These are phyloP conservation scores for Lasioglossum vierecki DNA, from an alignment of 2,888 invertebrate species.

Conservation along the genomic window DNA sequence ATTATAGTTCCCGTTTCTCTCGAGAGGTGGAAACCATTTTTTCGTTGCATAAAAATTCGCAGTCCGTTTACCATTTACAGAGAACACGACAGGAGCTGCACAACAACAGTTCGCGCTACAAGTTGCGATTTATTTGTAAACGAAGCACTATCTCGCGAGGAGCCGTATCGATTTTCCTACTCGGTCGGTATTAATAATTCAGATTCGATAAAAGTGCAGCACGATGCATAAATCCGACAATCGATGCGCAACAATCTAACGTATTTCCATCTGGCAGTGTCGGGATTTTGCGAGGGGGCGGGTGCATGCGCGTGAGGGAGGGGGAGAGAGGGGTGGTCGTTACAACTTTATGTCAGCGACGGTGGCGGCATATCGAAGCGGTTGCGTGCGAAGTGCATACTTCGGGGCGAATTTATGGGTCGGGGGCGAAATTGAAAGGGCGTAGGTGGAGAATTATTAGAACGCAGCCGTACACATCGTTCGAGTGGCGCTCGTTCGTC, in stretches of 20 bases:
- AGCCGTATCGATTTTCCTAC: background rate
- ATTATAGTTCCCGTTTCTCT: background rate
- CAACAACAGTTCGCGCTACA: background rate
- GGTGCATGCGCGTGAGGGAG: background rate
- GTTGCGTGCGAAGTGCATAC: conserved; percentile 64
- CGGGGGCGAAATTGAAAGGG: conserved; percentile 65
- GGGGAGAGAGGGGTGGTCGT: conserved; percentile 47
- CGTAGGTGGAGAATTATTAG: conserved; percentile 66
- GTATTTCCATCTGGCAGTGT: background rate
- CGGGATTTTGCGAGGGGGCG: background rate
- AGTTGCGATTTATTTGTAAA: background rate
- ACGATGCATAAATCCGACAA: background rate
- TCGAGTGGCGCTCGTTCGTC: conserved; percentile 28
- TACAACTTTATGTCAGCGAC: conserved; percentile 52
- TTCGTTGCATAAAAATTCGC: background rate
- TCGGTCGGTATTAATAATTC: conserved; percentile 4
- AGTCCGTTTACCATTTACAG: too few species aligned
- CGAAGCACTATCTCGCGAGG: background rate
- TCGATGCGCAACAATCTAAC: conserved; percentile 15
- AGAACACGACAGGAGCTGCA: background rate
- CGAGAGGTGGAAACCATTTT: background rate
- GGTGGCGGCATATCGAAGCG: conserved; percentile 44
- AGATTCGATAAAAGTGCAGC: background rate
- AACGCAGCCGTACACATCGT: conserved; percentile 44
- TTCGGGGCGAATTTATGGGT: conserved; percentile 63